Conservation (phyloP, 2,888 invertebrate species). For the Pollenia amentaria region DNA sequence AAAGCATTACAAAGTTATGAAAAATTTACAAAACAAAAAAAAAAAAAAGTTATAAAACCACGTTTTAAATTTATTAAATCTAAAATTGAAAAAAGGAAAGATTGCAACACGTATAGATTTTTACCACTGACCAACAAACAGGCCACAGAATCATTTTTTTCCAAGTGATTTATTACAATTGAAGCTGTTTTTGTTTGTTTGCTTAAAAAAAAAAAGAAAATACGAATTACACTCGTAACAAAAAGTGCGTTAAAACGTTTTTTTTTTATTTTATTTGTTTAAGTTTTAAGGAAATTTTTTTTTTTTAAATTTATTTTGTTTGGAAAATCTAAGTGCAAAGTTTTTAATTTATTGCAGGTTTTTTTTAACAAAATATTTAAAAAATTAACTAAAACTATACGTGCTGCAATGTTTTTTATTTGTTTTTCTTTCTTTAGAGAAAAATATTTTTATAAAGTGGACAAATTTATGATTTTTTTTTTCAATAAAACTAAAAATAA, state of each 20-base stretch:
- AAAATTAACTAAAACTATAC: conserved; percentile 65
- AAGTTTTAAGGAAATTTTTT: conserved; percentile 59
- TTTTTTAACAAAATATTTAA: conserved; percentile 21
- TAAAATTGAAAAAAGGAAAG: conserved; percentile 63
- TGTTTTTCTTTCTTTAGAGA: conserved; percentile 56
- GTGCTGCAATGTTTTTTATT: conserved; percentile 70
- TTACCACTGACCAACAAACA: conserved; percentile 72
- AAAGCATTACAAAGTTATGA: conserved; percentile 33
- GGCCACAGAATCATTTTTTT: conserved; percentile 71
- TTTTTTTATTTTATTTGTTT: conserved; percentile 54
- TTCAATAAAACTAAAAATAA: conserved; percentile 70
- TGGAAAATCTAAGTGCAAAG: conserved; percentile 58
- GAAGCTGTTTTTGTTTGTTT: conserved; percentile 75
- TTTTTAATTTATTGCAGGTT: conserved; percentile 72
- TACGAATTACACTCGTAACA: conserved; percentile 66
- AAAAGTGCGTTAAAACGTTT: conserved; percentile 67
- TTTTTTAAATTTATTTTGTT: conserved; percentile 48
- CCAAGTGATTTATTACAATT: conserved; percentile 69
- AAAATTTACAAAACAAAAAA: conserved; percentile 52
- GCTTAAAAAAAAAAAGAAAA: conserved; percentile 38
- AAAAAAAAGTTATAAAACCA: conserved; percentile 63
- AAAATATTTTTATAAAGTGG: conserved; percentile 66
- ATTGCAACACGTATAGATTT: conserved; percentile 74
- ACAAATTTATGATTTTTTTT: conserved; percentile 74
- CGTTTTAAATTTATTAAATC: conserved; percentile 67